phyloP scores from a whole-genome alignment of 2,113 vertebrate species.

The Emydura subglobosa region DNA sequence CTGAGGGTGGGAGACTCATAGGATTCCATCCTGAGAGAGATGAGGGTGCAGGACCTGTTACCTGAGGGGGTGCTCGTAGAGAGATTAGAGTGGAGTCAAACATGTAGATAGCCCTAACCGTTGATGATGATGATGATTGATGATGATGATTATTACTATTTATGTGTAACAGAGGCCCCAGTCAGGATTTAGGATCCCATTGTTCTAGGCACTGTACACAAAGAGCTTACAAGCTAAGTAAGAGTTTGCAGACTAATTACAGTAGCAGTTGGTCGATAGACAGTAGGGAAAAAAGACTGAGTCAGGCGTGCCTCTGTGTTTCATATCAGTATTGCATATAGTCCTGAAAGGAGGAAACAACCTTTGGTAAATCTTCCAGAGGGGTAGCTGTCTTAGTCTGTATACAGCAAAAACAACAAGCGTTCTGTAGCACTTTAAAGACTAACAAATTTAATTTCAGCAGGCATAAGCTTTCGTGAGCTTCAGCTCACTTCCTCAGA shows the following conservation, averaged over 20 bases:
- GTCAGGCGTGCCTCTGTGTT: background rate
- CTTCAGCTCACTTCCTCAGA: too few species aligned
- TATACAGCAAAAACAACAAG: too few species aligned
- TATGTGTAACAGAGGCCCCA: background rate
- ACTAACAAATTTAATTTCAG: too few species aligned
- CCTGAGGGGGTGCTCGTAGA: background rate
- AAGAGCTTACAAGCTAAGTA: background rate
- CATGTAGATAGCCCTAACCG: background rate
- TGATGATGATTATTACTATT: background rate
- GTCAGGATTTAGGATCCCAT: background rate
- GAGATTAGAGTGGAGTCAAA: background rate
- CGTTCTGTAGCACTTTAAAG: too few species aligned
- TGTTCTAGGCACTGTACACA: background rate
- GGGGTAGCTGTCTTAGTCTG: too few species aligned
- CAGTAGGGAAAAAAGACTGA: background rate
- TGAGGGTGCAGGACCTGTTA: background rate
- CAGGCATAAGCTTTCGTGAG: too few species aligned
- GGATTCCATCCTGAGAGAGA: background rate
- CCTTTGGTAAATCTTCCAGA: background rate
- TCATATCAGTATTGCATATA: background rate
- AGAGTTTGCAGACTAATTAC: background rate
- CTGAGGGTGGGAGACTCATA: background rate
- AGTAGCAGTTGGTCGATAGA: background rate
- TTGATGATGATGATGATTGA: background rate
- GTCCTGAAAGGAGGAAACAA: background rate